A percentile compares a stretch with the other conserved stretches of the same genome.
Evolutionary conservation across 2,113 vertebrate species (phyloP).

Genomic region (Oryzias javanicus): DNA sequence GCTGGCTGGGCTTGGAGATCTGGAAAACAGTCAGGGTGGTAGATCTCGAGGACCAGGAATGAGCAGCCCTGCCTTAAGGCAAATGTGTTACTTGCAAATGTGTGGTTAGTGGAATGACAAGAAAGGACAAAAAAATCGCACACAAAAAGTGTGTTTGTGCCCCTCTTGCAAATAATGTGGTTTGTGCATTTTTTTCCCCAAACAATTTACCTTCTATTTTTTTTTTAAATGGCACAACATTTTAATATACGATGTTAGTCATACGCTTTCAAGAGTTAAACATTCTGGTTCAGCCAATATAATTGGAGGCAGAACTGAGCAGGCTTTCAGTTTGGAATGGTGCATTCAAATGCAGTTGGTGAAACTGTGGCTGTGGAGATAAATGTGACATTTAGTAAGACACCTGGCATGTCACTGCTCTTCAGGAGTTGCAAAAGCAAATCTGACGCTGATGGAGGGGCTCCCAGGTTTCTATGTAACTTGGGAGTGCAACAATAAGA

Average conservation of each 20-base stretch:
- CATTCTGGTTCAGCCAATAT: constrained; percentile 18
- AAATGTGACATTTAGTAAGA: constrained; percentile 2
- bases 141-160: constrained; percentile 45
- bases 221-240: constrained; percentile 9
- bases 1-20: too few relatives aligned
- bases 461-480: constrained; percentile 15
- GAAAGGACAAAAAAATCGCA: constrained; percentile 35
- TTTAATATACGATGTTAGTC: constrained; percentile 52
- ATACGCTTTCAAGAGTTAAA: background rate
- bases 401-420: constrained; percentile 8
- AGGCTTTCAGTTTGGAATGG: constrained; percentile 7
- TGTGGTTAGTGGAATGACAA: constrained; percentile 57
- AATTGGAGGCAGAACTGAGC: constrained; percentile 14
- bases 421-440: constrained; percentile 7
- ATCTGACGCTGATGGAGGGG: background rate
- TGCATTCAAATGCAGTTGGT: background rate
- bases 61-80: too few relatives aligned
- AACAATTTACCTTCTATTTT: background rate
- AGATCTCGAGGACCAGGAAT: too few relatives aligned
- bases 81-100: constrained; percentile 43
- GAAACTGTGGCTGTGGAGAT: constrained; percentile 14
- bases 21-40: too few relatives aligned
- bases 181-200: constrained; percentile 35
- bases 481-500: constrained; percentile 19
- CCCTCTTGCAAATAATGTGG: constrained; percentile 21